Base-by-base conservation (phyloP, 2,797 vertebrate genomes). In the Tenualosa thibaudeaui region DNA sequence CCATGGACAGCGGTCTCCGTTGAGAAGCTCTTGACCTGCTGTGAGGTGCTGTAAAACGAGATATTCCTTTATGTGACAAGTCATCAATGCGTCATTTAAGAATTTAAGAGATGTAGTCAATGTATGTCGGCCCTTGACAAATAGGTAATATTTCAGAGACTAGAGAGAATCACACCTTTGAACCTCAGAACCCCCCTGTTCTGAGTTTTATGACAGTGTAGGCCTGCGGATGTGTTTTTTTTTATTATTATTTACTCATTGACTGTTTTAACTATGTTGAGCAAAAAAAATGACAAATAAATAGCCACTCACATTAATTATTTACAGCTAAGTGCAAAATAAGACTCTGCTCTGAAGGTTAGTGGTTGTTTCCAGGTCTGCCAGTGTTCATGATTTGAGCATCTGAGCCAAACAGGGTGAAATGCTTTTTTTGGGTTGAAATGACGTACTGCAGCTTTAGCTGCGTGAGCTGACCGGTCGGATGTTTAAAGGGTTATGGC, bases 401-500 rank as follows among this genome's bases (percentile, higher is more conserved):
- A 46, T 46, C 43, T 78, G 71, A 78, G 71, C 40, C 71, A 78
- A 46, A 78, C 15, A 43, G 37, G 71, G 40, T 78, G 37, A 62
- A 78, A 78, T 78, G 71, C 40, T 17, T 75, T 71, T 40, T 15
- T 19, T 3, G 19, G 37, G 40, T 10, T 78, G 17, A 78, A 78
- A 78, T 78, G 40, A 78, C 71, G 71, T 62, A 62, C 24, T 62
- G 58, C 71, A 78, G 71, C 6, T 46, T 46, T 22, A 15, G 37
- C 71, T 17, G 15, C 15, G 15, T 46, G 37, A 8, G 17, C 71
- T 46, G 40, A 37, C 71, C 71, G 71, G 37, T 43, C 71, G 19
- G 71, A 78, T 78, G 71, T 78, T 78, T 78, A 78, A 78, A 78
- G 71, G 71, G 71, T 78, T 78, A 78, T 78, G 71, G 71, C 71